These are phyloP conservation scores for Druon quercuslanigerum DNA, from an alignment of 1,140 invertebrate species.

Conservation along the genomic window DNA sequence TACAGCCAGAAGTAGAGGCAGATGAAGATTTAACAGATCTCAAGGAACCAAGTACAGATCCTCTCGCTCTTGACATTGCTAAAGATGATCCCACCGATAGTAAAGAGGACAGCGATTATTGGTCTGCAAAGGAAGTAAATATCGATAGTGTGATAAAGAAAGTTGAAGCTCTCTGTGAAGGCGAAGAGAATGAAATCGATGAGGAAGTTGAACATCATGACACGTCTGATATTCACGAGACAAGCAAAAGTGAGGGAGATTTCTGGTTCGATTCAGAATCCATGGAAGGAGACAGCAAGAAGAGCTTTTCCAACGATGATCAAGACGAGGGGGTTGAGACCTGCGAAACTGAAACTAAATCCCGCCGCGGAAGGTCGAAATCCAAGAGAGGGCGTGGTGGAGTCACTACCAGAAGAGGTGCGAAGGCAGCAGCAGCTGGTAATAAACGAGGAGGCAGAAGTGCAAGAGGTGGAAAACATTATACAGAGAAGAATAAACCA, in stretches of 20 bases:
- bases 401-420: conserved; percentile 75
- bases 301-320: conserved; percentile 62
- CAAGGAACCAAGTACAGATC: conserved; percentile 57
- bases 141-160: conserved; percentile 88
- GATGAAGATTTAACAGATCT: conserved; percentile 35
- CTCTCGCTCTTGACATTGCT: conserved; percentile 54
- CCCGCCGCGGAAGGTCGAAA: conserved; percentile 66
- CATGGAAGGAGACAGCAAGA: conserved; percentile 67
- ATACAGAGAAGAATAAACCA: conserved; percentile 78
- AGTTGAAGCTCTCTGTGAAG: conserved; percentile 79
- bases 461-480: conserved; percentile 74
- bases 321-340: conserved; percentile 70
- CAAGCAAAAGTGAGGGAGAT: conserved; percentile 57
- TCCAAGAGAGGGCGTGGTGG: conserved; percentile 73
- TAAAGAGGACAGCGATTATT: conserved; percentile 85
- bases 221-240: conserved; percentile 50
- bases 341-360: conserved; percentile 65
- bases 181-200: conserved; percentile 64
- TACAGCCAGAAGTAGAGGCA: conserved; percentile 2
- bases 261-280: conserved; percentile 72
- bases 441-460: conserved; percentile 77
- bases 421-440: conserved; percentile 56
- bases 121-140: conserved; percentile 86
- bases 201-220: conserved; percentile 58
- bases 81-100: conserved; percentile 75